phyloP scores from a whole-genome alignment of 2,797 vertebrate species.

The Eleutherodactylus coqui region DNA sequence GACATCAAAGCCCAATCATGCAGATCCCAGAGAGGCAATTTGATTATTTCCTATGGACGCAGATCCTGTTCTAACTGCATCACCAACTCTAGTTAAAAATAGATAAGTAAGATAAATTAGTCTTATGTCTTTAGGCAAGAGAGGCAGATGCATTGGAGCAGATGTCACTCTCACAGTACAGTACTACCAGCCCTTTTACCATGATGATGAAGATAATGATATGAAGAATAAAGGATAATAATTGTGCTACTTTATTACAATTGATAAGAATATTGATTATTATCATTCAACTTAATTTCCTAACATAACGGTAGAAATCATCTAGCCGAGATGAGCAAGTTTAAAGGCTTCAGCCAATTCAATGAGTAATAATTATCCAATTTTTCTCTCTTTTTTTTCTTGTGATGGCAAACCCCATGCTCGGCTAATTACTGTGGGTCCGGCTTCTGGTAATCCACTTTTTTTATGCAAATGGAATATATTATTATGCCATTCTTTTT shows the following conservation, averaged over 20 bases:
- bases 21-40: not conserved
- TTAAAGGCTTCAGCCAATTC: not conserved
- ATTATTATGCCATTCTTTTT: too few relatives aligned
- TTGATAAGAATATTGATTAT: not conserved
- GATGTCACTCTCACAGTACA: not conserved
- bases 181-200: not conserved
- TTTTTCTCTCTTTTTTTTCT: too few relatives aligned
- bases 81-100: constrained; percentile 17
- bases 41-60: not conserved
- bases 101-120: constrained; percentile 27
- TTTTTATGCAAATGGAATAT: too few relatives aligned
- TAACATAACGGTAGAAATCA: too few relatives aligned
- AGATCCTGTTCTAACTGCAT: not conserved
- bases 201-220: not conserved
- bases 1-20: constrained; percentile 19
- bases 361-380: too few relatives aligned
- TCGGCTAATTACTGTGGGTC: too few relatives aligned
- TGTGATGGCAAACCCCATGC: too few relatives aligned
- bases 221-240: not conserved
- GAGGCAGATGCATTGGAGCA: not conserved
- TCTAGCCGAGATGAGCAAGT: not conserved
- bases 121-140: not conserved
- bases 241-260: not conserved
- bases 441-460: too few relatives aligned
- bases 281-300: too few relatives aligned